Evolutionary conservation across 2,797 vertebrate genomes (phyloP), one percentile per base, ranked within the genome.

Genomic region (Epinephelus malabaricus): DNA sequence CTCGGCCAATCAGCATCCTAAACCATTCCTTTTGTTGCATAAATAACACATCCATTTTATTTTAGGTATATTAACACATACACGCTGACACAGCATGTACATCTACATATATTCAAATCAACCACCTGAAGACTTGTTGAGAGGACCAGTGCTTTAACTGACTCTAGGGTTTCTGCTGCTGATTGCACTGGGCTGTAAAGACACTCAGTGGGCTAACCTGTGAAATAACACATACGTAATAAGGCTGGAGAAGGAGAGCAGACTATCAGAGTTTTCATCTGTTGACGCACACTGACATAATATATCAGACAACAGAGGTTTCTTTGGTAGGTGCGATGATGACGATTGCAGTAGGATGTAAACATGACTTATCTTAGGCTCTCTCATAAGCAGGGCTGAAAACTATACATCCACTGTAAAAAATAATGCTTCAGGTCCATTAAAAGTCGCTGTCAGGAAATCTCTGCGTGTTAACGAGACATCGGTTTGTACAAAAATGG

Each of bases 311-410:
- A 85, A 88, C 90, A 91, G 82, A 85, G 76, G 86, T 62, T 89
- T 95, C 93, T 95, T 95, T 95, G 93, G 93, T 95, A 75, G 88
- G 86, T 70, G 81, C 80, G 74, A 83, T 45, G 64, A 90, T 74
- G 75, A 82, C 76, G 54, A 72, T 55, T 54, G 79, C 82, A 83
- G 85, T 62, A 14, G 47, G 80, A 91, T 58, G 72, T 92, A 88
- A 91, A 92, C 84, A 74, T 54, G 76, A 87, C 49, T 76, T 88
- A 47, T 86, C 76, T 84, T 64, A 77, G 60, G 84, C 62, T 85
- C 66, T 83, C 50, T 72, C 70, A 9, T 38, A 71, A 73, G 79
- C 73, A 71, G 61, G 58, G 71, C 69, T 76, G 76, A 76, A 81
- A 87, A 78, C 81, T 66, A 81, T 43, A 54, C 27, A 67, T 79